phyloP scores from a whole-genome alignment of 1,140 invertebrate species.

The Tetranychus urticae region DNA sequence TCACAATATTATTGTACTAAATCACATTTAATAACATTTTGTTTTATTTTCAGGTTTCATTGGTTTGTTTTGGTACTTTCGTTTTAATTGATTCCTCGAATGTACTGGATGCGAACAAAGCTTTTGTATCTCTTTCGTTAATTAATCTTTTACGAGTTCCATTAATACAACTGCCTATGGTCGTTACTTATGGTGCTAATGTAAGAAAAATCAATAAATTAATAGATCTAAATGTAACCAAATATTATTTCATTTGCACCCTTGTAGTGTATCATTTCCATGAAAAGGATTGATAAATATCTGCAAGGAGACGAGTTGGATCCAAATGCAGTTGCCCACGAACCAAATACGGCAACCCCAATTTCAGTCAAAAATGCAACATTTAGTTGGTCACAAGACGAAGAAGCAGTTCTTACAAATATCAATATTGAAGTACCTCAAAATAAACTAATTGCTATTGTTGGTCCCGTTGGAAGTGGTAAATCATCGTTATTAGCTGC shows the following conservation, averaged over 20 bases:
- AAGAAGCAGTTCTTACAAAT: background rate
- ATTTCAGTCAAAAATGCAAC: background rate
- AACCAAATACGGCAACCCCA: background rate
- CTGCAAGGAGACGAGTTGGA: conserved; percentile 45
- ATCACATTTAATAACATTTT: no score
- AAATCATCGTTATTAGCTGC: conserved; percentile 26
- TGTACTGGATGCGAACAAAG: conserved; percentile 31
- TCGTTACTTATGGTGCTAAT: background rate
- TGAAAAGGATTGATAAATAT: conserved; percentile 64
- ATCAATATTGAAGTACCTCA: conserved; percentile 12
- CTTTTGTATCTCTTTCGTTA: conserved; percentile 34
- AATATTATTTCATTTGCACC: no score
- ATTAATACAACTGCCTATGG: conserved; percentile 11
- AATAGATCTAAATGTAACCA: no score
- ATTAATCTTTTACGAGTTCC: conserved; percentile 50
- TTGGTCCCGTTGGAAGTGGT: conserved; percentile 26
- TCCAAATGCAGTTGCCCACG: conserved; percentile 1
- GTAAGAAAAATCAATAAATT: background rate
- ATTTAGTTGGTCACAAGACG: background rate
- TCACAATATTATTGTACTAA: no score
- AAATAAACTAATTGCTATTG: conserved; percentile 22
- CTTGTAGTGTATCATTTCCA: conserved; percentile 28
- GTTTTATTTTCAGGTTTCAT: conserved; percentile 10
- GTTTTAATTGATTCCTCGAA: conserved; percentile 22
- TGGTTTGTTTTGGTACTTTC: conserved; percentile 21